A percentile compares a stretch with the other conserved stretches of the same genome.
phyloP scores from a whole-genome alignment of 2,113 vertebrate species.

The Trematomus loennbergii region DNA sequence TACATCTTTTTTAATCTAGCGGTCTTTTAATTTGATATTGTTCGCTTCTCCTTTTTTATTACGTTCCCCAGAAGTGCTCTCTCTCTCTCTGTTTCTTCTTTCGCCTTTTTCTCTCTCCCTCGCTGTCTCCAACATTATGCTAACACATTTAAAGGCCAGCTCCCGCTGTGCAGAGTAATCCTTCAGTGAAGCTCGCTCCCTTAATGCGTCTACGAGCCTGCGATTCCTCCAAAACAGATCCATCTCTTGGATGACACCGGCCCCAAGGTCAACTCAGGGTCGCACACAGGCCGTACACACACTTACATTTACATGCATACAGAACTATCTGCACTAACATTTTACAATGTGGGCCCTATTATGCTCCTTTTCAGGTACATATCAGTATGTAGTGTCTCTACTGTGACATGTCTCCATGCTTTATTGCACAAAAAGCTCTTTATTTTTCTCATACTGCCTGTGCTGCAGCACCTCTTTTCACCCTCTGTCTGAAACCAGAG shows the following conservation, averaged over 20 bases:
- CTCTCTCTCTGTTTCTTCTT: conserved; percentile 4
- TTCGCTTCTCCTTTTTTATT: conserved; percentile 8
- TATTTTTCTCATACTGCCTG: too few relatives aligned
- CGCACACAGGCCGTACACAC: conserved; percentile 2
- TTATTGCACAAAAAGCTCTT: too few relatives aligned
- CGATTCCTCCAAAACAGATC: conserved; percentile 46
- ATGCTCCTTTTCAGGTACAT: too few relatives aligned
- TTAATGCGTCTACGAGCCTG: conserved; percentile 42
- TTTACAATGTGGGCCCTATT: background rate
- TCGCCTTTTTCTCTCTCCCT: conserved; percentile 27
- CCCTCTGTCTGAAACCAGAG: too few relatives aligned
- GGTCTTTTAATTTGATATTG: conserved; percentile 2
- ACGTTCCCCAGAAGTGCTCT: conserved; percentile 6
- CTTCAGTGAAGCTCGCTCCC: conserved; percentile 46
- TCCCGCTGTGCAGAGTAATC: conserved; percentile 67
- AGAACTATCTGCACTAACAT: background rate
- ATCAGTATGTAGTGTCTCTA: too few relatives aligned
- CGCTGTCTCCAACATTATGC: conserved; percentile 64
- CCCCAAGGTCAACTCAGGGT: conserved; percentile 55
- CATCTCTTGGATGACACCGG: conserved; percentile 54
- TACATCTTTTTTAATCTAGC: conserved; percentile 1
- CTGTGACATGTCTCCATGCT: too few relatives aligned
- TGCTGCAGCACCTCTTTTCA: too few relatives aligned
- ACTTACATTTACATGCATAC: conserved; percentile 6
- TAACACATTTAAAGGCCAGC: conserved; percentile 67